Percentiles rank a stretch among this genome's conserved stretches.
These are phyloP conservation scores for Onchidella celtica DNA, from an alignment of 2,888 invertebrate genomes.

Conservation along the genomic window DNA sequence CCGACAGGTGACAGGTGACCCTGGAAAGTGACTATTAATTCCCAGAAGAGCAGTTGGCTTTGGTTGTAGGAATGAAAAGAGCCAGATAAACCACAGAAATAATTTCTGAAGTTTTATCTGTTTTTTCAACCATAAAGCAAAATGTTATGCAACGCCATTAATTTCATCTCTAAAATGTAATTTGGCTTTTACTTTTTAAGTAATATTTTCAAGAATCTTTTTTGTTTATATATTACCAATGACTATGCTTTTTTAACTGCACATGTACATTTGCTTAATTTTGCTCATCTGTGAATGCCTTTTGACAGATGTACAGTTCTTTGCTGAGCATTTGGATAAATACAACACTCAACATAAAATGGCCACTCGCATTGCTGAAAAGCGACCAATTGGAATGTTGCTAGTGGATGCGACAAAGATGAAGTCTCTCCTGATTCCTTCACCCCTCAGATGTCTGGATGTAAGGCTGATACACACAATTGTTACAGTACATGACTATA, in stretches of 20 bases:
- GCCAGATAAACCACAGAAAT: not conserved
- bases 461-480: constrained; percentile 80
- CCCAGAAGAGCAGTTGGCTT: no score
- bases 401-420: constrained; percentile 87
- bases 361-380: constrained; percentile 85
- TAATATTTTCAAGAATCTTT: not conserved
- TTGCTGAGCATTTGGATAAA: constrained; percentile 86
- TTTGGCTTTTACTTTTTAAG: not conserved
- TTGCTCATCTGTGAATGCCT: not conserved
- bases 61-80: no score
- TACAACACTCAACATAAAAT: constrained; percentile 87
- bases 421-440: constrained; percentile 87
- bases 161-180: not conserved
- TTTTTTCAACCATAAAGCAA: not conserved
- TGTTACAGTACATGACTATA: no score
- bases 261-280: not conserved
- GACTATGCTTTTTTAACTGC: not conserved
- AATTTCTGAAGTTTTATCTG: not conserved
- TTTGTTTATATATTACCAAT: not conserved
- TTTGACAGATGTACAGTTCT: constrained; percentile 82
- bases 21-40: no score
- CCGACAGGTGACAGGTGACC: no score
- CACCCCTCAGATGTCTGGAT: constrained; percentile 86
- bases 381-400: constrained; percentile 88
- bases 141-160: no score